A percentile compares a stretch with the other conserved stretches of the same genome.
Evolutionary conservation across 1,140 invertebrate genomes (phyloP).

Genomic region (Temnothorax curvispinosus): DNA sequence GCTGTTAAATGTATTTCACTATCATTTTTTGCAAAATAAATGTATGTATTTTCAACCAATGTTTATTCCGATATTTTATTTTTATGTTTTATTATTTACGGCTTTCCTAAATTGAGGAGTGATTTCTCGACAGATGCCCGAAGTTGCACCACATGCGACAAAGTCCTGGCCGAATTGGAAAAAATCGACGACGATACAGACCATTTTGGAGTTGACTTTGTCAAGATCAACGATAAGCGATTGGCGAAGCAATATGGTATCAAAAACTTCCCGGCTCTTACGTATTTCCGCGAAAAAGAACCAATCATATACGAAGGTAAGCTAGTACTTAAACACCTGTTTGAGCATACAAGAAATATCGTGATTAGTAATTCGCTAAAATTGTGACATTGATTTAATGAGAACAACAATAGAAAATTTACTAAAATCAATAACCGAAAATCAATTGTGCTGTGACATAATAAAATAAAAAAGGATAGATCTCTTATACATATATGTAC

Average conservation of each 20-base stretch:
- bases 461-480: neutral
- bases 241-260: constrained; percentile 97
- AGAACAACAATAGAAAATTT: neutral
- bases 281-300: constrained; percentile 97
- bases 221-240: constrained; percentile 98
- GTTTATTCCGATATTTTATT: neutral
- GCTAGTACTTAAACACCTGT: neutral
- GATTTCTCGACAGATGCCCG: constrained; percentile 90
- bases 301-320: constrained; percentile 96
- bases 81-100: neutral
- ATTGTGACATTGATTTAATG: neutral
- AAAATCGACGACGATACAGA: constrained; percentile 98
- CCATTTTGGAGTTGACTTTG: constrained; percentile 96
- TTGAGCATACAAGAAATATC: neutral
- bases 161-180: constrained; percentile 95
- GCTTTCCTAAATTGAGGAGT: neutral
- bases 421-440: neutral
- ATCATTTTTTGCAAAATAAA: neutral
- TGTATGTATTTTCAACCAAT: neutral
- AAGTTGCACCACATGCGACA: constrained; percentile 96
- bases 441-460: neutral
- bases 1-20: neutral
- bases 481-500: neutral
- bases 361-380: constrained; percentile 1
- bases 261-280: constrained; percentile 96